These are phyloP conservation scores for Gymnorhina tibicen DNA, from an alignment of 2,113 vertebrate genomes.

Conservation along the genomic window DNA sequence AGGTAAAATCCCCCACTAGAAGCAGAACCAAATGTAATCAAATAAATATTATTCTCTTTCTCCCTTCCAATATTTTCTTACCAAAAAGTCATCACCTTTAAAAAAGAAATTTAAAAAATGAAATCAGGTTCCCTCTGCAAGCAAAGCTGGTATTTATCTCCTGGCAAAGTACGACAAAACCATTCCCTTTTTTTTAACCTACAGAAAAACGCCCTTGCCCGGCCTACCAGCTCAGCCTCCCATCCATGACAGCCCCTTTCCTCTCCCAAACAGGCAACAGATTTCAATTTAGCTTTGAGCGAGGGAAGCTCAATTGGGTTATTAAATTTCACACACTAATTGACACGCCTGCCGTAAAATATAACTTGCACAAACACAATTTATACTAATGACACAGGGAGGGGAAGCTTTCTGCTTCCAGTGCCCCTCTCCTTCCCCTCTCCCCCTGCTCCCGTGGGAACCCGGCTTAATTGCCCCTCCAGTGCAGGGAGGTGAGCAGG, in stretches of 20 bases:
- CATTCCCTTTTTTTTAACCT: not conserved
- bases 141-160: not conserved
- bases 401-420: slow-evolving; percentile 15
- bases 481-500: not conserved
- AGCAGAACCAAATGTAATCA: not conserved
- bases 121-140: not conserved
- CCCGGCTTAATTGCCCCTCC: not conserved
- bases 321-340: slow-evolving; percentile 74
- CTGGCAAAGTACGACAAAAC: not conserved
- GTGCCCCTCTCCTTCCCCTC: not conserved
- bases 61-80: not conserved
- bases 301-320: slow-evolving; percentile 56
- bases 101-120: not conserved
- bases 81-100: not conserved
- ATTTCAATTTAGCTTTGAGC: slow-evolving; percentile 62
- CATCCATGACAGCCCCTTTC: not conserved
- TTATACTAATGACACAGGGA: slow-evolving; percentile 56
- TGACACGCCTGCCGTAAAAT: slow-evolving; percentile 57
- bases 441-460: slow-evolving; percentile 10
- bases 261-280: slow-evolving; percentile 38
- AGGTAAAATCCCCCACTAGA: not conserved
- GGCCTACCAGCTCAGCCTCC: not conserved
- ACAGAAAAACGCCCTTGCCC: not conserved
- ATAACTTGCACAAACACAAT: slow-evolving; percentile 67
- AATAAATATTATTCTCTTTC: not conserved